Conservation (phyloP, 2,113 vertebrate species). For the human (Homo sapiens) region DNA sequence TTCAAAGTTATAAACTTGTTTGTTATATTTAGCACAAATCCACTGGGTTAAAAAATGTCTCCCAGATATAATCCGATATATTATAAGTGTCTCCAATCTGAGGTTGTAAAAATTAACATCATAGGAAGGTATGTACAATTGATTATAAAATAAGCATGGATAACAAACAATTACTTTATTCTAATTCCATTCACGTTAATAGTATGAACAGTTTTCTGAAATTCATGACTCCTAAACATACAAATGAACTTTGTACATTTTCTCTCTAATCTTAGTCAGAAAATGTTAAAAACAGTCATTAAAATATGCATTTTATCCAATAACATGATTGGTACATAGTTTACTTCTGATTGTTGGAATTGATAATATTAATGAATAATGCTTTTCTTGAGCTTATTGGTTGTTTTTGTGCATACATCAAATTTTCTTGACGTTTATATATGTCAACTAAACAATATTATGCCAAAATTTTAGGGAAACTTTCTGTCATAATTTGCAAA, state of each 20-base stretch:
- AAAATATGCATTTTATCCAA: not conserved
- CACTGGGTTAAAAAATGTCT: not conserved
- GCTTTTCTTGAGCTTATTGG: not conserved
- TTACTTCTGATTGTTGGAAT: not conserved
- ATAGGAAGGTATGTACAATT: not conserved
- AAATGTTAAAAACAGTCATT: not conserved
- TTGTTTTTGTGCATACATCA: not conserved
- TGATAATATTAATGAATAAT: not conserved
- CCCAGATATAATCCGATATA: not conserved
- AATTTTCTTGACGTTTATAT: conserved; percentile 24
- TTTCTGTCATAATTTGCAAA: not conserved
- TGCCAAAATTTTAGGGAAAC: not conserved
- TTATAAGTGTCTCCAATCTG: not conserved
- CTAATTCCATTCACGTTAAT: not conserved
- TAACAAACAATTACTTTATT: not conserved
- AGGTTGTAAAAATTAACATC: not conserved
- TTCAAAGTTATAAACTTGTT: not conserved
- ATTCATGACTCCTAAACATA: not conserved
- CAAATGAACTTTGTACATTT: not conserved
- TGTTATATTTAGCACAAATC: not conserved
- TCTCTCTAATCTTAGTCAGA: not conserved
- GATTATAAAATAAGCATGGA: not conserved
- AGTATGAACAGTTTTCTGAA: not conserved
- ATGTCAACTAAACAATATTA: not conserved
- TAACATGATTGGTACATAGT: not conserved